Conservation (phyloP, 2,888 invertebrate species). For the Apomyelois bistriatella region DNA sequence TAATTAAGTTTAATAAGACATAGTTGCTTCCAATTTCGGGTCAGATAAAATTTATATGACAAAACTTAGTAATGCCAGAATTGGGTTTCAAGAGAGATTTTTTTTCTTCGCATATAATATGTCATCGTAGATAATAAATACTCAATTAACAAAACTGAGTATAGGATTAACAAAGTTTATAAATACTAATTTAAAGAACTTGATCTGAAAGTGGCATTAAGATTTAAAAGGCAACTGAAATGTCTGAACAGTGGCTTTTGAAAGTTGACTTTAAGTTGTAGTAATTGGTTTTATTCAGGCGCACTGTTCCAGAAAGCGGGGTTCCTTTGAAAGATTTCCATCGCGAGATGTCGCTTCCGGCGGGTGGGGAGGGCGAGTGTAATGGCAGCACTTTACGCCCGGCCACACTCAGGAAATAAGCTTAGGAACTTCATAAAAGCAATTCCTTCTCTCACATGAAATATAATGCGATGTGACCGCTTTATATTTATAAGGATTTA, state of each 20-base stretch:
- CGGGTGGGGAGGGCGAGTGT: conserved; percentile 41
- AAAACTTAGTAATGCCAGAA: no score
- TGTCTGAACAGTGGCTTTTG: conserved; percentile 4
- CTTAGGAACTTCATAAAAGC: conserved; percentile 79
- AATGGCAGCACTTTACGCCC: conserved; percentile 77
- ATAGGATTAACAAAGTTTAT: no score
- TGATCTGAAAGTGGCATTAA: not conserved
- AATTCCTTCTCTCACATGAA: conserved; percentile 73
- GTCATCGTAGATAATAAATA: no score
- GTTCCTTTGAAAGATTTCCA: conserved; percentile 62
- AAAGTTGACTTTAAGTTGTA: conserved; percentile 29
- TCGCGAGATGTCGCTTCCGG: conserved; percentile 48
- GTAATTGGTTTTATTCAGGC: conserved; percentile 59
- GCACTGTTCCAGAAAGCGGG: conserved; percentile 62
- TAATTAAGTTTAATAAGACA: no score
- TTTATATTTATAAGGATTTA: conserved; percentile 76
- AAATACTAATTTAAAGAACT: no score
- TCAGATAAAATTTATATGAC: no score
- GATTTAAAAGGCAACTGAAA: conserved; percentile 27
- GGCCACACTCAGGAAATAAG: conserved; percentile 76
- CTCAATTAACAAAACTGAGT: no score
- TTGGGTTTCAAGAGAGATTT: no score
- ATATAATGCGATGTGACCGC: conserved; percentile 73
- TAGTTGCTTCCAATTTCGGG: no score
- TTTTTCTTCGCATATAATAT: no score